These are phyloP conservation scores for Heliopora coerulea DNA, from an alignment of 92 coral and sea anemone species.

Conservation along the genomic window DNA sequence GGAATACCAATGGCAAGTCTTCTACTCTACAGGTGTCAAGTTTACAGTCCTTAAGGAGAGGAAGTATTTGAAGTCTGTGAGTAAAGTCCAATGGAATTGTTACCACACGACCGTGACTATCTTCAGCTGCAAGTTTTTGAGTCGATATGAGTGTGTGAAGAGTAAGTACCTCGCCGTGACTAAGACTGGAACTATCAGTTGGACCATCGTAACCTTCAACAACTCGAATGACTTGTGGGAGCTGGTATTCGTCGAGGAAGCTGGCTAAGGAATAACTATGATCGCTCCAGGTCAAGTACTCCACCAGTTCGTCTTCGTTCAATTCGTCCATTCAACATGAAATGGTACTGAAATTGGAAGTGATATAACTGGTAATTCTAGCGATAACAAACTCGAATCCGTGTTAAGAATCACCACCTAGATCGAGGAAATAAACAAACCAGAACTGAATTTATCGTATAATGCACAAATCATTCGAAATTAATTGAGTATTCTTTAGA, in stretches of 20 bases:
- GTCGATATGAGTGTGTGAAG: conserved; percentile 27
- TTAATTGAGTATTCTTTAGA: too few species aligned
- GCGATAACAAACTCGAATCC: too few species aligned
- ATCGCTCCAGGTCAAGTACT: too few species aligned
- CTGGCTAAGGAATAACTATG: too few species aligned
- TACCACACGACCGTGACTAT: conserved; percentile 13
- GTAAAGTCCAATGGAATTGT: conserved; percentile 25
- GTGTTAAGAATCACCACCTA: too few species aligned
- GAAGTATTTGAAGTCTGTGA: conserved; percentile 29
- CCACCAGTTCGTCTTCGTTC: conserved; percentile 3
- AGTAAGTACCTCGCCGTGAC: conserved; percentile 36
- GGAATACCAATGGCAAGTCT: conserved; percentile 1
- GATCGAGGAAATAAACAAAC: too few species aligned
- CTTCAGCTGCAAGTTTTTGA: conserved; percentile 27
- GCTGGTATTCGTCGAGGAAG: conserved; percentile 4
- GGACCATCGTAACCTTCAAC: conserved; percentile 39
- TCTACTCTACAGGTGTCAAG: neutral
- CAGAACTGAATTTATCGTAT: too few species aligned
- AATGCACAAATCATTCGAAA: too few species aligned
- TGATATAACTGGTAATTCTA: too few species aligned
- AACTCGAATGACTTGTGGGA: conserved; percentile 45
- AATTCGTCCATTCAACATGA: too few species aligned
- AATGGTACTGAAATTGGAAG: too few species aligned
- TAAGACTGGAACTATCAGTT: conserved; percentile 24
- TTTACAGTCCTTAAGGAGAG: conserved; percentile 5